Evolutionary conservation across 2,797 vertebrate species (phyloP).

Genomic region (Tokudaia tokunoshimensis): DNA sequence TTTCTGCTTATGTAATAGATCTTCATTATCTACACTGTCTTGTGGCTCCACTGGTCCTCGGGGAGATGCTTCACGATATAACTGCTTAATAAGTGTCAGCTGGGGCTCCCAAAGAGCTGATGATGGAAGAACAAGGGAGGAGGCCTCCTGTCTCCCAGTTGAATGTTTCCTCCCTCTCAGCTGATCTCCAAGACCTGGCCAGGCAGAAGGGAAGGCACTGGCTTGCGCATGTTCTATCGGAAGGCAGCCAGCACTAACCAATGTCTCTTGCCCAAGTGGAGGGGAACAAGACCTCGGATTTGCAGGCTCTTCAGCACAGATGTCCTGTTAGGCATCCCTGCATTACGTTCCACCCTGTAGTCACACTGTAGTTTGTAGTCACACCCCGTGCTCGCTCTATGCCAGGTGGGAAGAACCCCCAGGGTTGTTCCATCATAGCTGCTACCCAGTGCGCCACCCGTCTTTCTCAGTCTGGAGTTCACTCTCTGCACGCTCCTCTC

Average conservation of each 20-base stretch:
- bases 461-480: background rate
- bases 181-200: background rate
- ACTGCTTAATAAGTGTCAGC: conserved; percentile 79
- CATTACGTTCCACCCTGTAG: background rate
- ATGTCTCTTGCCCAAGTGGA: background rate
- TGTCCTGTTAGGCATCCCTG: background rate
- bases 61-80: conserved; percentile 80
- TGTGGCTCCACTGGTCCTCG: conserved; percentile 71
- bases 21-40: conserved; percentile 84
- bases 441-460: fast-evolving
- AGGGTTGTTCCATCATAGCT: too few species aligned
- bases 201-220: background rate
- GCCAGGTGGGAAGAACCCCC: background rate
- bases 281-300: background rate
- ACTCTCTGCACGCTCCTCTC: too few species aligned
- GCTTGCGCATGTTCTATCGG: background rate
- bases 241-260: background rate
- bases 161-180: conserved; percentile 20
- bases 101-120: conserved; percentile 43
- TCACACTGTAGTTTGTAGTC: background rate
- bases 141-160: conserved; percentile 42
- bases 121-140: conserved; percentile 63
- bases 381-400: background rate
- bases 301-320: background rate
- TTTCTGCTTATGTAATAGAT: conserved; percentile 84